A percentile compares a stretch with the other conserved stretches of the same genome.
These are phyloP conservation scores for Crotalus horridus DNA, from an alignment of 2,113 vertebrate species.

Conservation along the genomic window DNA sequence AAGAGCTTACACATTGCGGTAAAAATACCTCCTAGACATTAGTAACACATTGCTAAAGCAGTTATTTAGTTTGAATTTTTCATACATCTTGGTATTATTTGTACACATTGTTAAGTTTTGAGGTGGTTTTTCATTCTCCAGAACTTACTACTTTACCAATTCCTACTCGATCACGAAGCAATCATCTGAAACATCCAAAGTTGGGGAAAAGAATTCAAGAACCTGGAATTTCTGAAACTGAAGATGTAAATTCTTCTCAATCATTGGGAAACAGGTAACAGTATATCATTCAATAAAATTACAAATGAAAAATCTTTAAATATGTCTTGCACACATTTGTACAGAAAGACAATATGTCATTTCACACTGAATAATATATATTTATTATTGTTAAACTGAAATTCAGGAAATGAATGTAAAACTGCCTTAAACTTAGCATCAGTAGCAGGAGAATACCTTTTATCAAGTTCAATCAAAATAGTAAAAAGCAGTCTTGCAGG, in stretches of 20 bases:
- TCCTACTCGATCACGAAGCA: constrained; percentile 53
- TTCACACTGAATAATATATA: not conserved
- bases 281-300: not conserved
- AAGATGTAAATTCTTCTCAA: constrained; percentile 40
- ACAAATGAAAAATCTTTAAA: not conserved
- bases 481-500: not conserved
- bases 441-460: not conserved
- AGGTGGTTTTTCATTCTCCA: constrained; percentile 21
- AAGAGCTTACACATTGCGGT: not conserved
- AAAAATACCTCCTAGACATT: not conserved
- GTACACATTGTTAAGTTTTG: not conserved
- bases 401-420: not conserved
- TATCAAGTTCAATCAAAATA: not conserved
- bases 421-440: not conserved
- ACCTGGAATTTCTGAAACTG: constrained; percentile 42
- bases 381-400: not conserved
- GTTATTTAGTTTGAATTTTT: not conserved
- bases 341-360: not conserved
- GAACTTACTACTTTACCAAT: constrained; percentile 40
- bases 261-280: constrained; percentile 64
- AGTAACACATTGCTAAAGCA: not conserved
- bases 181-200: constrained; percentile 68
- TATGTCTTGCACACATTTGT: not conserved
- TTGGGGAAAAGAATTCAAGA: constrained; percentile 54
- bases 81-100: not conserved